Conservation (phyloP, 2,797 vertebrate genomes). For the Paguma larvata region DNA sequence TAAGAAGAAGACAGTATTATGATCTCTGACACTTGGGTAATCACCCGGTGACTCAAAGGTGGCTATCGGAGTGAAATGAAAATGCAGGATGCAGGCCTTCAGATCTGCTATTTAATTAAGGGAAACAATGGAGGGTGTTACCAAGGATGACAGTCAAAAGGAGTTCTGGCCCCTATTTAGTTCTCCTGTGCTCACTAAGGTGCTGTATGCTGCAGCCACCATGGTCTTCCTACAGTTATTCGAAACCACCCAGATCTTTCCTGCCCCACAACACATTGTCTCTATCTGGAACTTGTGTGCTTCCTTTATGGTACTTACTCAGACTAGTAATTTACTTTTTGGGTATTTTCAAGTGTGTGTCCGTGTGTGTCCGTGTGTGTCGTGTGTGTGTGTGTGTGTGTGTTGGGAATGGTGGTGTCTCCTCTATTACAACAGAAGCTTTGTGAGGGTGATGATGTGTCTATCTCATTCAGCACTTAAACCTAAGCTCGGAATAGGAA, state of each 20-base stretch:
- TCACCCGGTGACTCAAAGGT: background rate
- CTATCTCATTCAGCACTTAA: background rate
- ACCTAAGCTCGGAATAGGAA: background rate
- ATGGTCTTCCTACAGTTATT: background rate
- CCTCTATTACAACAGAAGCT: background rate
- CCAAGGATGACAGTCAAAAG: background rate
- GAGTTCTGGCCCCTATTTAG: background rate
- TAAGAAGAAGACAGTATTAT: background rate
- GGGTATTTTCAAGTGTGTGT: background rate
- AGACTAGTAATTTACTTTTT: background rate
- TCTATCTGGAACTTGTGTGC: background rate
- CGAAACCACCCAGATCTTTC: background rate
- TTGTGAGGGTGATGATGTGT: background rate
- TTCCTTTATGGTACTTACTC: background rate
- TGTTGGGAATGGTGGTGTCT: too few relatives aligned
- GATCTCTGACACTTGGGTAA: background rate
- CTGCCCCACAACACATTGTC: too few relatives aligned
- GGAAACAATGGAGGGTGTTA: too few relatives aligned
- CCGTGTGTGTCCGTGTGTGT: accelerated
- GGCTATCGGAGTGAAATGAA: background rate
- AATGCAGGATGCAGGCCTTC: background rate
- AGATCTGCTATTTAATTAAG: background rate
- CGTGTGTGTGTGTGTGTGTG: background rate
- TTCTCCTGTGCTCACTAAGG: background rate
- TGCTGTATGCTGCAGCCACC: background rate